Evolutionary conservation across 1,140 invertebrate species (phyloP).

Genomic region (Potamilus streckersoni): DNA sequence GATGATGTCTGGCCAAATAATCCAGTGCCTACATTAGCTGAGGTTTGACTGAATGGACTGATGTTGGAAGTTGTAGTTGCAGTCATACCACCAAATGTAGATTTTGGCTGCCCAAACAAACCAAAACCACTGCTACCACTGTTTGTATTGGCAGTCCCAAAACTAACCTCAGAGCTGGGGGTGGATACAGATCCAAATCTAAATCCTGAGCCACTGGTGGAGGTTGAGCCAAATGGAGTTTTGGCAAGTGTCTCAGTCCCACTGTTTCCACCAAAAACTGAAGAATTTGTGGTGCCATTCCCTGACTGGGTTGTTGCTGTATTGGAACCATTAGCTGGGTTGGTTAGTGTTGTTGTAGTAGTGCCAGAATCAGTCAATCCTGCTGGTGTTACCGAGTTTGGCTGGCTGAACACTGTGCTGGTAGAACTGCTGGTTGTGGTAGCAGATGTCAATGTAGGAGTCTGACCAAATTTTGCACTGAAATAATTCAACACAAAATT

Average conservation of each 20-base stretch:
- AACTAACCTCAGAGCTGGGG: too few species aligned
- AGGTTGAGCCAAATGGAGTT: too few species aligned
- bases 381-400: neutral
- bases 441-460: neutral
- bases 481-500: too few species aligned
- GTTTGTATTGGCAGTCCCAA: too few species aligned
- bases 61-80: neutral
- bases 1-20: constrained; percentile 14
- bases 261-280: too few species aligned
- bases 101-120: constrained; percentile 4
- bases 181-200: too few species aligned
- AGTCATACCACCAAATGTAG: neutral
- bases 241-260: too few species aligned
- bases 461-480: neutral
- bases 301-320: neutral
- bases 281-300: neutral
- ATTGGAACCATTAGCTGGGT: neutral
- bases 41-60: neutral
- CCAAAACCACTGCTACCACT: too few species aligned
- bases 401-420: neutral
- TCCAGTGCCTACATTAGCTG: neutral
- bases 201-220: too few species aligned
- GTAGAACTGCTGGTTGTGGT: neutral
- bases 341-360: neutral
- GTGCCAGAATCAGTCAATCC: neutral